Conservation (phyloP, 2,797 vertebrate species). For the Hydrolagus colliei region DNA sequence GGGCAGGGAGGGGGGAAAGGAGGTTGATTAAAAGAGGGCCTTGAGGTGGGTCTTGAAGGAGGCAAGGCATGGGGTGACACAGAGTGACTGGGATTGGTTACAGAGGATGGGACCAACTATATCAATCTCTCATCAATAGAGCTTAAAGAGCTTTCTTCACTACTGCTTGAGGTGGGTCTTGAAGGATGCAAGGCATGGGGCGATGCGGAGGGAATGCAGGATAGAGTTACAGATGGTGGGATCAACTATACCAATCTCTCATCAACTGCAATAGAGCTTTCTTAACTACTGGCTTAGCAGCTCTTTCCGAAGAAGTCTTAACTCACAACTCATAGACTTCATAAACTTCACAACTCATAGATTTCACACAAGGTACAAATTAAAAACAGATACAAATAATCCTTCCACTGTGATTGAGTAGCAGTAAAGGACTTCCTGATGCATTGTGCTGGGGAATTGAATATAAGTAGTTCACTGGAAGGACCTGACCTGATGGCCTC, state of each 20-base stretch:
- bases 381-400: not conserved
- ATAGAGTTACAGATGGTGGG: too few species aligned
- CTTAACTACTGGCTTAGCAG: not conserved
- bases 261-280: not conserved
- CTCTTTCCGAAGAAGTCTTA: not conserved
- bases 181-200: too few species aligned
- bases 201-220: too few species aligned
- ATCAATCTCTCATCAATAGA: not conserved
- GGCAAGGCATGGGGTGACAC: too few species aligned
- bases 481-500: not conserved
- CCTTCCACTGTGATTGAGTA: not conserved
- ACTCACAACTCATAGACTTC: not conserved
- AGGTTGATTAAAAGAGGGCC: too few species aligned
- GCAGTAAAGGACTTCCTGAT: not conserved
- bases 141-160: not conserved
- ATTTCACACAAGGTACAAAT: not conserved
- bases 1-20: too few species aligned
- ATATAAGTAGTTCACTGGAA: not conserved
- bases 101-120: not conserved
- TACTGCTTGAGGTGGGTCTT: not conserved
- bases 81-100: too few species aligned
- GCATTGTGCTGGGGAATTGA: not conserved
- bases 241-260: not conserved
- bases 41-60: too few species aligned
- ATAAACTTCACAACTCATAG: not conserved